These are phyloP conservation scores for Patagioenas fasciata DNA, from an alignment of 2,113 vertebrate species.

Conservation along the genomic window DNA sequence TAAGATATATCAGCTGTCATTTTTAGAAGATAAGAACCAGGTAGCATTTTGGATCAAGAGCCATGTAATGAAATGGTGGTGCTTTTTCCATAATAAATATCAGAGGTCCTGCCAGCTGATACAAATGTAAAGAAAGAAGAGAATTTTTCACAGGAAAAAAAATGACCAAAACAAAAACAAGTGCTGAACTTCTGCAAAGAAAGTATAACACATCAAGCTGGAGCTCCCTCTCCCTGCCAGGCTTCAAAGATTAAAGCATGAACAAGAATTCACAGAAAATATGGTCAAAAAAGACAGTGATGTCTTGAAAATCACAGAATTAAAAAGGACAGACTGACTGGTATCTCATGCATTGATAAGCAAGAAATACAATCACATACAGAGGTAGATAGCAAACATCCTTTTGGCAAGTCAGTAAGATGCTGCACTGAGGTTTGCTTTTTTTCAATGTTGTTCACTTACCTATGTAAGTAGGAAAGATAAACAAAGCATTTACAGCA, in stretches of 20 bases:
- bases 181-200: neutral
- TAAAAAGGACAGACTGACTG: neutral
- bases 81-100: neutral
- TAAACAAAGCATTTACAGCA: neutral
- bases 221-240: neutral
- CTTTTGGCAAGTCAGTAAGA: neutral
- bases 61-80: neutral
- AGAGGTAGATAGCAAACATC: neutral
- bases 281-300: neutral
- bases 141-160: neutral
- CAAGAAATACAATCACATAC: neutral
- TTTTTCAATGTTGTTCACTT: neutral
- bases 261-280: neutral
- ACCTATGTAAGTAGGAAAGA: neutral
- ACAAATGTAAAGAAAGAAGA: neutral
- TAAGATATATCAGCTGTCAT: neutral
- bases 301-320: neutral
- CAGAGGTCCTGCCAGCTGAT: neutral
- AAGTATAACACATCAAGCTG: neutral
- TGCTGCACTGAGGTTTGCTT: neutral
- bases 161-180: neutral
- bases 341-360: neutral
- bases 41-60: neutral
- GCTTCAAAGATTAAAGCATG: neutral
- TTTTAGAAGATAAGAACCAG: neutral